A percentile compares a stretch with the other conserved stretches of the same genome.
Conservation (phyloP, 1,140 invertebrate genomes). For the Drosophila bocki region DNA sequence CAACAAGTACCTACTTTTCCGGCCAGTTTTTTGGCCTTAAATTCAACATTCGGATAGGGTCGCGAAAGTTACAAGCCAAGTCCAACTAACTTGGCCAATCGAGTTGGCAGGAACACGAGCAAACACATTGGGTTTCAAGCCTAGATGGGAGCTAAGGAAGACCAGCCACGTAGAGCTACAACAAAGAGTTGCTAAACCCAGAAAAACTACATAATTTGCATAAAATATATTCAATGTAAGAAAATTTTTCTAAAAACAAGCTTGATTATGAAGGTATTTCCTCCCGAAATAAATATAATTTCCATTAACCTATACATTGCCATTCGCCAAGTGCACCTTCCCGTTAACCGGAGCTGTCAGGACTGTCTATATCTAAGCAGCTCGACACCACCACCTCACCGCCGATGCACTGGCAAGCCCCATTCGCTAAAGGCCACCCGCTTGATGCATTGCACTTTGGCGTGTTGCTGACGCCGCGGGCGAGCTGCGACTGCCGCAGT, state of each 20-base stretch:
- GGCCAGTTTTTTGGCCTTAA: constrained; percentile 8
- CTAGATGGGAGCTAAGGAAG: constrained; percentile 40
- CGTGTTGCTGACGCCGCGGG: constrained; percentile 63
- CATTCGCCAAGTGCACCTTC: background rate
- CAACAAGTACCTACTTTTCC: constrained; percentile 54
- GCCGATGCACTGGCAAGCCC: background rate
- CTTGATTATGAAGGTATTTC: background rate
- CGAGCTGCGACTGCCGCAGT: constrained; percentile 66
- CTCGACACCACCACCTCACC: constrained; percentile 16
- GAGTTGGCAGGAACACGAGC: background rate
- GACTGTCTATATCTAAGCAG: constrained; percentile 64
- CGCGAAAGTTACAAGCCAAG: constrained; percentile 7
- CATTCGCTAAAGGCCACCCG: constrained; percentile 37
- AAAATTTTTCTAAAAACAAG: background rate
- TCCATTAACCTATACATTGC: background rate
- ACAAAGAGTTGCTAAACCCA: constrained; percentile 6
- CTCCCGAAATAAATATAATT: background rate
- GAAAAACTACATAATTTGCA: background rate
- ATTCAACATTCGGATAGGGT: background rate
- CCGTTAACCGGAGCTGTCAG: constrained; percentile 31
- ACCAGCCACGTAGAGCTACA: background rate
- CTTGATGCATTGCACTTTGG: constrained; percentile 79
- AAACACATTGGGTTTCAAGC: constrained; percentile 32
- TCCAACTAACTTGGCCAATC: constrained; percentile 21
- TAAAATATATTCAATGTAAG: background rate